A percentile compares a stretch with the other conserved stretches of the same genome.
phyloP scores from a whole-genome alignment of 2,888 invertebrate species.

The Agrochola litura region DNA sequence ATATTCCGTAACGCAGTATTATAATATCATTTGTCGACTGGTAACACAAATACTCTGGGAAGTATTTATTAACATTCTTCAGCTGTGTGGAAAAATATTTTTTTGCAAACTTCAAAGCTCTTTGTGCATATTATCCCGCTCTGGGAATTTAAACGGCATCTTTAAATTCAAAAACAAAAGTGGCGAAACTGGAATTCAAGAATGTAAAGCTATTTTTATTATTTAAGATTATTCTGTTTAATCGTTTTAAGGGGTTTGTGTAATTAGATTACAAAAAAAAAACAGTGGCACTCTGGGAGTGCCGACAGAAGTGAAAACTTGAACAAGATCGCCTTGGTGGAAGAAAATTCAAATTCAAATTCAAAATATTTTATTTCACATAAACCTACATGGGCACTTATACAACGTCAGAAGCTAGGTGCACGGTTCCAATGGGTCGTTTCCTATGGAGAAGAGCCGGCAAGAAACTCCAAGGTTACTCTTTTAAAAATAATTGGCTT shows the following conservation, averaged over 20 bases:
- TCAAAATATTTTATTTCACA: background rate
- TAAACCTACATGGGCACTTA: background rate
- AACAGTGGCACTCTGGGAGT: too few relatives aligned
- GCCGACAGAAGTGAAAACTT: too few relatives aligned
- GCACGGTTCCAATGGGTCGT: background rate
- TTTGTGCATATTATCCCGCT: slow-evolving; percentile 35
- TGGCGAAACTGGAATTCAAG: slow-evolving; percentile 17
- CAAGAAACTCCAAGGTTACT: background rate
- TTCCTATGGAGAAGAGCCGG: too few relatives aligned
- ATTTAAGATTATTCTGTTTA: background rate
- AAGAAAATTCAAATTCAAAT: background rate
- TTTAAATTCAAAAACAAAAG: slow-evolving; percentile 53
- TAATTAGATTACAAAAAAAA: background rate
- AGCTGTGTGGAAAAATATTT: slow-evolving; percentile 33
- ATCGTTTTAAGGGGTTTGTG: background rate
- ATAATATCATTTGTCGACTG: slow-evolving; percentile 41
- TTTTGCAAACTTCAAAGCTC: slow-evolving; percentile 41
- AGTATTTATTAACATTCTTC: slow-evolving; percentile 57
- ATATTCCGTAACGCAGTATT: slow-evolving; percentile 25
- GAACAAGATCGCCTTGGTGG: too few relatives aligned
- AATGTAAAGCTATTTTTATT: slow-evolving; percentile 3
- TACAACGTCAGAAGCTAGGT: background rate
- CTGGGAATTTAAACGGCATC: slow-evolving; percentile 32
- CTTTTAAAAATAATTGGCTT: background rate
- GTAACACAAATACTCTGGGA: slow-evolving; percentile 34